phyloP scores from a whole-genome alignment of 2,797 vertebrate genomes.

The Crocidura indochinensis region DNA sequence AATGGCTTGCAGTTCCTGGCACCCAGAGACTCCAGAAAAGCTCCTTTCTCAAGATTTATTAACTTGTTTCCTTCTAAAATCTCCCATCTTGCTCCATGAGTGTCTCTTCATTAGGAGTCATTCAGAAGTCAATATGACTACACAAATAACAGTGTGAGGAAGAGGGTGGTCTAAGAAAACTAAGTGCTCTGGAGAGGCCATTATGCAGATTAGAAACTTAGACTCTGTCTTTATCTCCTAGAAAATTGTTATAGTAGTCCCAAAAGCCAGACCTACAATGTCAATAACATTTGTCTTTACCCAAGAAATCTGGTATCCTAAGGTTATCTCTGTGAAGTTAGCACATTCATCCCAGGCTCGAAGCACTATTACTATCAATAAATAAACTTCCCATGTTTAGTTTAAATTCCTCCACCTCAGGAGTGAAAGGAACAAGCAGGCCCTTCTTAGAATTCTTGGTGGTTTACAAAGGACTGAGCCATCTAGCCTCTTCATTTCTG shows the following conservation, averaged over 20 bases:
- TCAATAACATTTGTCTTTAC: neutral
- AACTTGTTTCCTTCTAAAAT: neutral
- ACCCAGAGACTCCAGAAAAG: neutral
- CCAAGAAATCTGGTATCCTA: neutral
- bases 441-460: neutral
- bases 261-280: neutral
- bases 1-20: neutral
- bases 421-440: neutral
- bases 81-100: rapidly evolving
- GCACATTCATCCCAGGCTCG: neutral
- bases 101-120: neutral
- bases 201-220: conserved; percentile 3
- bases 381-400: neutral
- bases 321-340: neutral
- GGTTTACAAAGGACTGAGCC: neutral
- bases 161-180: neutral
- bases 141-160: neutral
- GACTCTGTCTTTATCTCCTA: neutral
- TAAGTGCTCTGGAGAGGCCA: neutral
- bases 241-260: neutral
- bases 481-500: neutral
- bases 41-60: too few relatives aligned
- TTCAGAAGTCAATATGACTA: neutral
- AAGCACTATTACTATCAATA: neutral
- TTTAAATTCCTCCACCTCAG: neutral